A percentile compares a stretch with the other conserved stretches of the same genome.
These are phyloP conservation scores for Gobio gobio DNA, from an alignment of 2,113 vertebrate genomes.

Conservation along the genomic window DNA sequence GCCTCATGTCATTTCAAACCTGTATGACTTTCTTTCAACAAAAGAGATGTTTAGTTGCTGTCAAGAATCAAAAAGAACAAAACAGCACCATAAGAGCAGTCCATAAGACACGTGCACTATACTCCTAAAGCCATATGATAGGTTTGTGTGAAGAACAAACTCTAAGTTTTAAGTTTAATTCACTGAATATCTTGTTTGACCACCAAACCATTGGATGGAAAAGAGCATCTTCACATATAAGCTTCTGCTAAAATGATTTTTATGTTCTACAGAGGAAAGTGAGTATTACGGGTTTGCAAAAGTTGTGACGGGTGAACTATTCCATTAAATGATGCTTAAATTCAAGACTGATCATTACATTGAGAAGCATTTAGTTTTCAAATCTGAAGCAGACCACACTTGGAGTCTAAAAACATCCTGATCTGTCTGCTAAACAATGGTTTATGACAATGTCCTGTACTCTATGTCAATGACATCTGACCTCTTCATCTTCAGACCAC, in stretches of 20 bases:
- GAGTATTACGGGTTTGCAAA: background rate
- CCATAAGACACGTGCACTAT: background rate
- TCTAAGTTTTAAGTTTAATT: background rate
- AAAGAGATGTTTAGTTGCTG: background rate
- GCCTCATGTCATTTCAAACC: background rate
- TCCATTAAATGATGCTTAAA: background rate
- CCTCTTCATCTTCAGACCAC: constrained; percentile 57
- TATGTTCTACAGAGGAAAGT: background rate
- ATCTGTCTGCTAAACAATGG: constrained; percentile 36
- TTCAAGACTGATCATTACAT: background rate
- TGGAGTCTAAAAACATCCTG: background rate
- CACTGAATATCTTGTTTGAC: background rate
- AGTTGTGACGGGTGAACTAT: background rate
- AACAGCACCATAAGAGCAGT: background rate
- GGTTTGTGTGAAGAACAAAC: background rate
- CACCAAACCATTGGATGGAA: background rate
- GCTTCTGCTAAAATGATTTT: background rate
- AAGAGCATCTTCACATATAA: background rate
- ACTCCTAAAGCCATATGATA: background rate
- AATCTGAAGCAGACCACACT: background rate
- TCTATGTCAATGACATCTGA: constrained; percentile 68
- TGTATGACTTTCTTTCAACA: background rate
- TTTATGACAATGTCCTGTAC: constrained; percentile 61
- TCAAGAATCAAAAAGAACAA: background rate
- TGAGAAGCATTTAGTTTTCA: background rate